A percentile compares a stretch with the other conserved stretches of the same genome.
Conservation (phyloP, 2,888 invertebrate genomes). For the Lucinisca nassula region DNA sequence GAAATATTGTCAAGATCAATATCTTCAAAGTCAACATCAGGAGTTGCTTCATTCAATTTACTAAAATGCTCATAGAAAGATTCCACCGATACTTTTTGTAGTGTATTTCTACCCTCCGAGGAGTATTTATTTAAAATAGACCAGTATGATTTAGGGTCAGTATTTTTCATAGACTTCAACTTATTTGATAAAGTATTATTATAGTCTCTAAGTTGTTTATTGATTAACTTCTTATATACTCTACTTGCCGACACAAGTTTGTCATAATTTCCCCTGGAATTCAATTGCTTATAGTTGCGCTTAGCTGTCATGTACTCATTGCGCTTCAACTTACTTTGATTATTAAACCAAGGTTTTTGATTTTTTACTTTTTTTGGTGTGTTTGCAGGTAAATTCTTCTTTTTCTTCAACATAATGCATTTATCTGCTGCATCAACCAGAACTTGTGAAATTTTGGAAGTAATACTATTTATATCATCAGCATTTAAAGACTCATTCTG, state of each 20-base stretch:
- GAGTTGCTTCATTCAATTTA: neutral
- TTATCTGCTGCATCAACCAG: neutral
- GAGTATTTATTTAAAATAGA: conserved; percentile 9
- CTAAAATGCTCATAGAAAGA: conserved; percentile 9
- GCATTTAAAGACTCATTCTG: neutral
- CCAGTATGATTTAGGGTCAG: conserved; percentile 13
- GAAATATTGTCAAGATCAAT: neutral
- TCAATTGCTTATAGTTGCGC: neutral
- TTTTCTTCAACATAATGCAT: neutral
- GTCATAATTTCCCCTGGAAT: neutral
- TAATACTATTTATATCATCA: neutral
- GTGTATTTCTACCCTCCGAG: neutral
- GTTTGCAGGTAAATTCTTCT: neutral
- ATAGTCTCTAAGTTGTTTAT: neutral
- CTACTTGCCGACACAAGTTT: neutral
- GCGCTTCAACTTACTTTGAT: neutral
- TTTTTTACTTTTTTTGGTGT: neutral
- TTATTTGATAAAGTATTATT: neutral
- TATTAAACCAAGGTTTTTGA: conserved; percentile 7
- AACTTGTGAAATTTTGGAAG: neutral
- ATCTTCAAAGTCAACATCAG: neutral
- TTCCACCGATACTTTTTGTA: conserved; percentile 6
- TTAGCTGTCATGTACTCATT: neutral
- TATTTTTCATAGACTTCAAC: neutral
- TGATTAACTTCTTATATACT: neutral